Evolutionary conservation across 2,888 invertebrate species (phyloP).

Genomic region (Bellardia pandia): DNA sequence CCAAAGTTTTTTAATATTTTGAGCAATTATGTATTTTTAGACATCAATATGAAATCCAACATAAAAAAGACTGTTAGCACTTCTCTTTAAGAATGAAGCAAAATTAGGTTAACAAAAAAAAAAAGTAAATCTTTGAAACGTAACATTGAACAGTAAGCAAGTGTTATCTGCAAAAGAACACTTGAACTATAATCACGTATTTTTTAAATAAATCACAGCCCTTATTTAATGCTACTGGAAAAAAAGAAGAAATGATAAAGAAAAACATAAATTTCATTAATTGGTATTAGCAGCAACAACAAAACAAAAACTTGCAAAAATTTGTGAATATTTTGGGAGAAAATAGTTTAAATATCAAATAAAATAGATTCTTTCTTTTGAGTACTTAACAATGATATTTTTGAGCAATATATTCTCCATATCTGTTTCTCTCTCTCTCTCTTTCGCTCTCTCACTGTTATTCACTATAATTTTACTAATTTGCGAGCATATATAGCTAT

Average conservation of each 20-base stretch:
- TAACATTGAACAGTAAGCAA: slow-evolving; percentile 38
- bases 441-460: not conserved
- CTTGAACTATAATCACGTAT: slow-evolving; percentile 11
- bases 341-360: slow-evolving; percentile 2
- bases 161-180: slow-evolving; percentile 27
- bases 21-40: too few relatives aligned
- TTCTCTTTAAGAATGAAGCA: too few relatives aligned
- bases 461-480: not conserved
- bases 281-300: slow-evolving; percentile 30
- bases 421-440: not conserved
- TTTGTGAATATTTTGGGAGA: not conserved
- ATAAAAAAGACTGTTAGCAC: too few relatives aligned
- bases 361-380: slow-evolving; percentile 21
- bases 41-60: too few relatives aligned
- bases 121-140: slow-evolving; percentile 13
- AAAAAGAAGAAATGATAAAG: not conserved
- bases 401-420: slow-evolving; percentile 35
- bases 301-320: slow-evolving; percentile 11
- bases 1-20: too few relatives aligned
- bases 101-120: not conserved
- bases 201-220: slow-evolving; percentile 51
- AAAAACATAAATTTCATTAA: slow-evolving; percentile 20
- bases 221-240: slow-evolving; percentile 18
- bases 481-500: slow-evolving; percentile 74
- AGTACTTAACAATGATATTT: slow-evolving; percentile 43